Percentiles rank a stretch among this genome's conserved stretches.
phyloP scores from a whole-genome alignment of 2,797 vertebrate genomes.

The Amniataba percoides region DNA sequence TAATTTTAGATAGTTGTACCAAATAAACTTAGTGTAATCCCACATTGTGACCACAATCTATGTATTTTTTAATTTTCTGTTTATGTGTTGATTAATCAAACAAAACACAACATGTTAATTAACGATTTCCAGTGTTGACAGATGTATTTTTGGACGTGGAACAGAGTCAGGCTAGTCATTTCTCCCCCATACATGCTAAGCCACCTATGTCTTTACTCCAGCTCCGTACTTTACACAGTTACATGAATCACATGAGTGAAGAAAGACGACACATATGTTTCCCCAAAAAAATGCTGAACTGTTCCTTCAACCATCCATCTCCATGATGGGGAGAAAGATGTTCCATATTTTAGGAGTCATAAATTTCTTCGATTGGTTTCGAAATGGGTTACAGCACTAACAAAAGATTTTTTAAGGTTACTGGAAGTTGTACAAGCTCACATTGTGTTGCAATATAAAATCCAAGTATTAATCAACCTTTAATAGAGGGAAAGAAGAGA shows the following conservation, averaged over 20 bases:
- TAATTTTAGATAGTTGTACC: not conserved
- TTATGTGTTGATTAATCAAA: not conserved
- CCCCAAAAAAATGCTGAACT: slow-evolving; percentile 2
- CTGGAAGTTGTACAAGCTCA: slow-evolving; percentile 1
- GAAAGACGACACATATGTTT: not conserved
- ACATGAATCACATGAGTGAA: not conserved
- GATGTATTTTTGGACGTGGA: not conserved
- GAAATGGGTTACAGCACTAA: slow-evolving; percentile 10
- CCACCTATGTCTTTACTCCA: not conserved
- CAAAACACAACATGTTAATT: not conserved
- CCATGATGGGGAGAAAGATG: no score
- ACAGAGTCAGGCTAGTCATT: not conserved
- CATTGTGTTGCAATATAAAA: slow-evolving; percentile 24
- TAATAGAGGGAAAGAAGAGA: slow-evolving; percentile 4
- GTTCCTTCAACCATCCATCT: slow-evolving; percentile 5
- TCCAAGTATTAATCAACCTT: slow-evolving; percentile 19
- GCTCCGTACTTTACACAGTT: not conserved
- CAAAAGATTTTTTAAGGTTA: slow-evolving; percentile 14
- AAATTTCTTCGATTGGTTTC: slow-evolving; percentile 14
- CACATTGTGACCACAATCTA: not conserved
- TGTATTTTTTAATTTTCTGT: not conserved
- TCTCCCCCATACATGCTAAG: not conserved
- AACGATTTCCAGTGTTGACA: not conserved
- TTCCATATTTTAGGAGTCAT: not conserved
- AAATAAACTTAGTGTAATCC: not conserved